phyloP scores from a whole-genome alignment of 2,113 vertebrate species.

The Crotalus helleri region DNA sequence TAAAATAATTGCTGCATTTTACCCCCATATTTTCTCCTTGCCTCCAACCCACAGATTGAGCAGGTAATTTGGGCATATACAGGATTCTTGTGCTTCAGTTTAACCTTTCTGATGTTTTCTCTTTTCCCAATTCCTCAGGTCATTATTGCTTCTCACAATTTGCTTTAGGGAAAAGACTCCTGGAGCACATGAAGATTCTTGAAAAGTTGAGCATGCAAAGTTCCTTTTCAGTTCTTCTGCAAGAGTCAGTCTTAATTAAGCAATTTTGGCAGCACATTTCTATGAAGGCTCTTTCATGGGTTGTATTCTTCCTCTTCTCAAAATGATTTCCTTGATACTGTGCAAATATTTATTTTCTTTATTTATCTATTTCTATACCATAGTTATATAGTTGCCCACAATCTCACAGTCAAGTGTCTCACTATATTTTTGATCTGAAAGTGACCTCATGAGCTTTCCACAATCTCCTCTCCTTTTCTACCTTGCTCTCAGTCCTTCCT shows the following conservation, averaged over 20 bases:
- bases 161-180: neutral
- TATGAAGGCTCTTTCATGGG: neutral
- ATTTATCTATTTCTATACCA: neutral
- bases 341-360: neutral
- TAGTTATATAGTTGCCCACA: neutral
- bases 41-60: neutral
- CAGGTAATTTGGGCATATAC: neutral
- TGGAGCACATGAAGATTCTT: too few species aligned
- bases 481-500: neutral
- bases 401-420: neutral
- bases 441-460: neutral
- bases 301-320: neutral
- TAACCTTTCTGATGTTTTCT: too few species aligned
- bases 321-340: neutral
- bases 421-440: neutral
- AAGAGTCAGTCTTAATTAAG: neutral
- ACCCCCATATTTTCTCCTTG: neutral
- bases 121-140: neutral
- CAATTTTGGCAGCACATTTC: neutral
- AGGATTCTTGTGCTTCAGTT: neutral
- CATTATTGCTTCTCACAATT: neutral
- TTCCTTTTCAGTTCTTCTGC: neutral
- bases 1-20: neutral
- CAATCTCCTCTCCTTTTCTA: neutral
- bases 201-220: neutral